Evolutionary conservation across 2,888 invertebrate genomes (phyloP).

Genomic region (Pecten maximus): DNA sequence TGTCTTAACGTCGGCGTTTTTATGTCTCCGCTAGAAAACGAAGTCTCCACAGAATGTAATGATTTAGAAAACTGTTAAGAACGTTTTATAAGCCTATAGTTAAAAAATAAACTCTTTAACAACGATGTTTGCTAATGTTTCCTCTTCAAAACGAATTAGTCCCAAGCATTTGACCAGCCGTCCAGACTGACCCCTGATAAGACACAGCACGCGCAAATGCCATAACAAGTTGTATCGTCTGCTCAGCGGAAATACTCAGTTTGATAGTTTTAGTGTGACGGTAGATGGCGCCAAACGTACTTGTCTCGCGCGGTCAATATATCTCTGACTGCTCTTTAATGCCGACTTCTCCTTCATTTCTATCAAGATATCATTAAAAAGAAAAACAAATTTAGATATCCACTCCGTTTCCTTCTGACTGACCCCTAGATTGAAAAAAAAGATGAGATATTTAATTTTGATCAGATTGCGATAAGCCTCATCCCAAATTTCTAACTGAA

Average conservation of each 20-base stretch:
- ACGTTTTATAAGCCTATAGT: background rate
- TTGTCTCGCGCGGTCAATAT: background rate
- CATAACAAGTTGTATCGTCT: background rate
- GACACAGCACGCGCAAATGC: constrained; percentile 14
- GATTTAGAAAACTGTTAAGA: background rate
- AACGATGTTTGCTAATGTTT: background rate
- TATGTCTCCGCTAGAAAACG: background rate
- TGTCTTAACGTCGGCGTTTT: background rate
- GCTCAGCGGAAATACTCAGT: background rate
- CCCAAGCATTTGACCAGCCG: background rate
- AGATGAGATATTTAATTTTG: too few relatives aligned
- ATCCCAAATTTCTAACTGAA: too few relatives aligned
- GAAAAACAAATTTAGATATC: too few relatives aligned
- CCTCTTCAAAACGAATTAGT: background rate
- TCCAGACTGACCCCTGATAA: constrained; percentile 1
- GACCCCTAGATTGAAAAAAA: too few relatives aligned
- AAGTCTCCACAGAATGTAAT: background rate
- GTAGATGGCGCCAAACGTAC: background rate
- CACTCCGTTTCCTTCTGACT: too few relatives aligned
- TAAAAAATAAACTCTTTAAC: background rate
- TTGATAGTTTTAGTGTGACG: background rate
- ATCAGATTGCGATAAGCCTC: too few relatives aligned
- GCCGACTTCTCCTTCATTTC: background rate
- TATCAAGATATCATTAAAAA: background rate
- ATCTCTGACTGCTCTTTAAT: background rate